Evolutionary conservation across 2,113 vertebrate genomes (phyloP).

Genomic region (Centropristis striata): DNA sequence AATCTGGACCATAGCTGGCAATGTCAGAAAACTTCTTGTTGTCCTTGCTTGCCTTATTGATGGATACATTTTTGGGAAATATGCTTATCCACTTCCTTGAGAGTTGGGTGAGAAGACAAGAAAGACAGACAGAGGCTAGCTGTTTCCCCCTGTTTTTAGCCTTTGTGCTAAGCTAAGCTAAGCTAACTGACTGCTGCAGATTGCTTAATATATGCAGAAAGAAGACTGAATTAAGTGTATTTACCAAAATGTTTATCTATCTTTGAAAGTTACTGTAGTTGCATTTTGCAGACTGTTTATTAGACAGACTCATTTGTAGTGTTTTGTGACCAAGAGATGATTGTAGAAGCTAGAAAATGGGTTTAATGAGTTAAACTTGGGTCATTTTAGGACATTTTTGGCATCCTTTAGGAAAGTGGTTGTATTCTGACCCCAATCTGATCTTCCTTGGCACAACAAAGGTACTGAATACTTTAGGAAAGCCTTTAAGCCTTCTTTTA

Average conservation of each 20-base stretch:
- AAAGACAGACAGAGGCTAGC: not conserved
- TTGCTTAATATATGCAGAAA: too few species aligned
- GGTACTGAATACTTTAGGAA: too few species aligned
- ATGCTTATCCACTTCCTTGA: not conserved
- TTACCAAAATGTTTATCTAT: not conserved
- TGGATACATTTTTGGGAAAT: not conserved
- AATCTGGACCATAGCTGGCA: constrained; percentile 24
- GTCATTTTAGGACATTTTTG: not conserved
- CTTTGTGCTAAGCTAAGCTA: not conserved
- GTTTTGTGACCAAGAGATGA: not conserved
- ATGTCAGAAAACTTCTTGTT: not conserved
- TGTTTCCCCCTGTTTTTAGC: not conserved
- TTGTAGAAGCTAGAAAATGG: not conserved
- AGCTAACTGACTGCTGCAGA: too few species aligned
- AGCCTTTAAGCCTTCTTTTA: too few species aligned
- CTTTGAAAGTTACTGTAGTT: not conserved
- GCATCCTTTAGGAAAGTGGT: too few species aligned
- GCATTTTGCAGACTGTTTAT: too few species aligned
- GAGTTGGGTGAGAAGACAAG: not conserved
- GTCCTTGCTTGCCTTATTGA: not conserved
- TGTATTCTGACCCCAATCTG: too few species aligned
- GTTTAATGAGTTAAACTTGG: not conserved
- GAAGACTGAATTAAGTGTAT: not conserved
- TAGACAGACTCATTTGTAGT: not conserved
- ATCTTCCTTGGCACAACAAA: too few species aligned